phyloP scores from a whole-genome alignment of 2,113 vertebrate species.

The Poeciliopsis retropinna region DNA sequence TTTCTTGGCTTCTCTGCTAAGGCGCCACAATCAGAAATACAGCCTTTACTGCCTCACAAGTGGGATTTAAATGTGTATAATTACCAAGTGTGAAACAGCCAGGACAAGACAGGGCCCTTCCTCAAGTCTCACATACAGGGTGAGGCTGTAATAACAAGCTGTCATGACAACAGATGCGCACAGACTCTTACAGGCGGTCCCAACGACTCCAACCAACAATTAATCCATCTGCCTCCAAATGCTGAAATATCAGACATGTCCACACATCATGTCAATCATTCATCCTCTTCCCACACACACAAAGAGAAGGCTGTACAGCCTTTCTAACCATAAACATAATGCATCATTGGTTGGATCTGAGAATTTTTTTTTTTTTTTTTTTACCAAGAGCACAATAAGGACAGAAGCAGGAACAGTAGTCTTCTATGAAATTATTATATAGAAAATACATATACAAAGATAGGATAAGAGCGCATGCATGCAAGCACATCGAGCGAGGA shows the following conservation, averaged over 20 bases:
- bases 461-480: conserved; percentile 81
- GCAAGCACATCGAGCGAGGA: conserved; percentile 83
- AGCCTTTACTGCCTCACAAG: conserved; percentile 42
- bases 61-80: conserved; percentile 60
- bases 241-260: conserved; percentile 32
- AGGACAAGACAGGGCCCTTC: conserved; percentile 49
- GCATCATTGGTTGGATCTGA: conserved; percentile 1
- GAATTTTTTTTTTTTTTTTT: conserved; percentile 26
- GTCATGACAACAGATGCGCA: conserved; percentile 44
- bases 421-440: conserved; percentile 40
- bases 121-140: conserved; percentile 51
- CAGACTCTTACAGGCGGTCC: conserved; percentile 33
- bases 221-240: conserved; percentile 28
- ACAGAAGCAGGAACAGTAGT: conserved; percentile 50
- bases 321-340: conserved; percentile 31
- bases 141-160: conserved; percentile 66
- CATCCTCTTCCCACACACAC: conserved; percentile 30
- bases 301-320: conserved; percentile 34
- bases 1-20: conserved; percentile 24
- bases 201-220: conserved; percentile 41
- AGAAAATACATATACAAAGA: conserved; percentile 63
- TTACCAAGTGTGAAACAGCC: conserved; percentile 52
- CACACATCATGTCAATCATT: conserved; percentile 30
- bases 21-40: conserved; percentile 26
- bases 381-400: conserved; percentile 47